A percentile compares a stretch with the other conserved stretches of the same genome.
Conservation (phyloP, 2,113 vertebrate species). For the Rhynchomys soricoides region DNA sequence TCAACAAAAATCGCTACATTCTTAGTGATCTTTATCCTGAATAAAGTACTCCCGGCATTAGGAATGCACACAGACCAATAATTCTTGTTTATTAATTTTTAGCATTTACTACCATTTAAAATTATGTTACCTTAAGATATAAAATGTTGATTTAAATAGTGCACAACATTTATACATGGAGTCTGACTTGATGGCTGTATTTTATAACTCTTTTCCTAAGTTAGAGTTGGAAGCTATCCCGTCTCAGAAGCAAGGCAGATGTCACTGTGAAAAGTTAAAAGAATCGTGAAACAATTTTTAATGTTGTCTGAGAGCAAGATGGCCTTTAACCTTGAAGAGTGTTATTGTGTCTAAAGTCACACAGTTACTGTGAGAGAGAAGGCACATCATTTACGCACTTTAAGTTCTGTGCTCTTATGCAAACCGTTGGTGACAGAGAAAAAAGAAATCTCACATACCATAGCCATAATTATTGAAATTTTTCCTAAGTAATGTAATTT, state of each 20-base stretch:
- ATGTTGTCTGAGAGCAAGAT: not conserved
- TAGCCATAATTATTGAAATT: not conserved
- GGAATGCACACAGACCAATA: not conserved
- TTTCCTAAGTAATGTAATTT: not conserved
- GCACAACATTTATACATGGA: not conserved
- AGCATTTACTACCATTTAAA: constrained; percentile 33
- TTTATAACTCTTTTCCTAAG: constrained; percentile 1
- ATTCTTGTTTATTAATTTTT: constrained; percentile 28
- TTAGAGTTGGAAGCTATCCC: not conserved
- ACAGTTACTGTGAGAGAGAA: not conserved
- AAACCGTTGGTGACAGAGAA: not conserved
- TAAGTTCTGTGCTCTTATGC: not conserved
- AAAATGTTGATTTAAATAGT: not conserved
- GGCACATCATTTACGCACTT: not conserved
- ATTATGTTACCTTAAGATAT: not conserved
- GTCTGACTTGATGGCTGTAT: not conserved
- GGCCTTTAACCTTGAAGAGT: not conserved
- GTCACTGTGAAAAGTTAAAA: not conserved
- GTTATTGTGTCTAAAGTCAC: not conserved
- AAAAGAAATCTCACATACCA: not conserved
- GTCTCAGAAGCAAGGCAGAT: not conserved
- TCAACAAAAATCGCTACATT: constrained; percentile 50
- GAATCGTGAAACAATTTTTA: not conserved
- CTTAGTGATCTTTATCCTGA: constrained; percentile 56
- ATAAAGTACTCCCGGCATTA: constrained; percentile 27